These are phyloP conservation scores for Poicephalus meyeri DNA, from an alignment of 2,113 vertebrate genomes.

Conservation along the genomic window DNA sequence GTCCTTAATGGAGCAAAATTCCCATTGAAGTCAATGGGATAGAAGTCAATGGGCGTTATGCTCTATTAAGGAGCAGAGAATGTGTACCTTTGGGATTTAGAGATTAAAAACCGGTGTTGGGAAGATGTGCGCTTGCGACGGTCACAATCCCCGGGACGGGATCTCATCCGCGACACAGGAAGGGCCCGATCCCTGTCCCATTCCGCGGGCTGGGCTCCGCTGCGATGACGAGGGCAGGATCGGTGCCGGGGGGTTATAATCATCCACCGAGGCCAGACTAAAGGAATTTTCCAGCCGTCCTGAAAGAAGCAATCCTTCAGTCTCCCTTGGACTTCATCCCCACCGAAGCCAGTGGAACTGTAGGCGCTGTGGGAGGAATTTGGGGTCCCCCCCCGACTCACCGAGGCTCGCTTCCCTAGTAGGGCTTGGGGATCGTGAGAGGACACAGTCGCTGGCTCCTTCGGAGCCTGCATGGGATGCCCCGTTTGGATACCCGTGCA, in stretches of 20 bases:
- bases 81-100: constrained; percentile 7
- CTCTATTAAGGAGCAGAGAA: constrained; percentile 34
- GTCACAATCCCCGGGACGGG: neutral
- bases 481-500: neutral
- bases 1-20: constrained; percentile 66
- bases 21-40: constrained; percentile 49
- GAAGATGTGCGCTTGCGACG: neutral
- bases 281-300: neutral
- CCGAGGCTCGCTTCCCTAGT: neutral
- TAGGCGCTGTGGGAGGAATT: neutral
- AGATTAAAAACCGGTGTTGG: constrained; percentile 11
- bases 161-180: neutral
- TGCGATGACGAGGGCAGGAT: neutral
- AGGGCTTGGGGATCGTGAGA: neutral
- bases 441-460: neutral
- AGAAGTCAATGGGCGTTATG: constrained; percentile 61
- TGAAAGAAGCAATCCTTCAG: neutral
- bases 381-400: neutral
- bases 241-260: neutral
- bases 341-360: neutral
- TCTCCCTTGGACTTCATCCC: neutral
- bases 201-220: neutral
- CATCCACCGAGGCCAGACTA: neutral
- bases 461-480: neutral
- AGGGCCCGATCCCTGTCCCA: neutral